These are phyloP conservation scores for Siderastrea radians DNA, from an alignment of 92 coral and sea anemone genomes.

Conservation along the genomic window DNA sequence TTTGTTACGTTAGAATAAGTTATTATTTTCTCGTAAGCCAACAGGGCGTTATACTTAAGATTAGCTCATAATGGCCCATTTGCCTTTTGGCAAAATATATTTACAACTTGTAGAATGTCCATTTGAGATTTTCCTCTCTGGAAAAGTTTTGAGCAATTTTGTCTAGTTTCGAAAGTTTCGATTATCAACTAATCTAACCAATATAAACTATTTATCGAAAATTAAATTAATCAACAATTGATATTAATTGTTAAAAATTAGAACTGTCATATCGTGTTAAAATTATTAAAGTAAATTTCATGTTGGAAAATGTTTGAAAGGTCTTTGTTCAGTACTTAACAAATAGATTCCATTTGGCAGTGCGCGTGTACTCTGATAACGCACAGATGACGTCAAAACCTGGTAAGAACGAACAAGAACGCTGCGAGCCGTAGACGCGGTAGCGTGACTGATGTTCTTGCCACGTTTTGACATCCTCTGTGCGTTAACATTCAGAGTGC, in stretches of 20 bases:
- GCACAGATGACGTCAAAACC: too few species aligned
- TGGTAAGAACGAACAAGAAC: too few species aligned
- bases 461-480: too few species aligned
- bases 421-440: too few species aligned
- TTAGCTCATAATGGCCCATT: neutral
- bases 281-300: neutral
- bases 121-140: neutral
- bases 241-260: neutral
- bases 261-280: neutral
- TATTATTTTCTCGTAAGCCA: neutral
- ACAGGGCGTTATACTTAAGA: neutral
- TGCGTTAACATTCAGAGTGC: too few species aligned
- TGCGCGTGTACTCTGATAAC: too few species aligned
- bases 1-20: too few species aligned
- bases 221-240: neutral
- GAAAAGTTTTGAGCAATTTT: neutral
- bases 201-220: neutral
- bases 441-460: too few species aligned
- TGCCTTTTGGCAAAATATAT: neutral
- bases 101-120: neutral
- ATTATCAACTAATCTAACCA: neutral
- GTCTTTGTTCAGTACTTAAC: neutral
- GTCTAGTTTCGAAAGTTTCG: neutral
- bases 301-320: neutral
- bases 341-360: too few species aligned